These are phyloP conservation scores for Glyphotaelius pellucidus DNA, from an alignment of 2,888 invertebrate genomes.

Conservation along the genomic window DNA sequence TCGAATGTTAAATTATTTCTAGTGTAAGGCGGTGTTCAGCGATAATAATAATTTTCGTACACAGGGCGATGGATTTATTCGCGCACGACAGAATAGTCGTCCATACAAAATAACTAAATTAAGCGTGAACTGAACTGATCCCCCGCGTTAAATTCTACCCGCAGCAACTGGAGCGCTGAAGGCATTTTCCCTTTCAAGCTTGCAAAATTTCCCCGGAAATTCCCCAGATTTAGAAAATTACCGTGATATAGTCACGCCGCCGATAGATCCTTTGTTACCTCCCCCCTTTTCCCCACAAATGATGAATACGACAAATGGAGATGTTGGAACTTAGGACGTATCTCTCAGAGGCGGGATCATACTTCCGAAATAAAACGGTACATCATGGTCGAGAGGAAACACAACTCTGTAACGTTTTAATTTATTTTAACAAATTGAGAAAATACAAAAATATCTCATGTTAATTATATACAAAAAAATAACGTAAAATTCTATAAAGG, in stretches of 20 bases:
- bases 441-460: neutral
- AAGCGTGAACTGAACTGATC: neutral
- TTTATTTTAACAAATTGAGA: neutral
- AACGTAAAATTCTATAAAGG: neutral
- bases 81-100: neutral
- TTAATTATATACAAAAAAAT: neutral
- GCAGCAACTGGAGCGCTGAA: neutral
- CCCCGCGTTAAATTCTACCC: neutral
- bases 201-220: neutral
- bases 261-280: neutral
- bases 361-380: neutral
- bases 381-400: neutral
- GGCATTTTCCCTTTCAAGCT: neutral
- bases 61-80: neutral
- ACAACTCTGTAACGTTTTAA: no score
- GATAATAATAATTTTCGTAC: neutral
- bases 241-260: neutral
- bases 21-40: neutral
- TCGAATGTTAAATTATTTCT: neutral
- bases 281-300: neutral
- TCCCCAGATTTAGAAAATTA: neutral
- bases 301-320: neutral
- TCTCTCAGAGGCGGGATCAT: neutral
- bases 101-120: conserved; percentile 2
- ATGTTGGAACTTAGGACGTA: neutral